Percentiles rank a stretch among this genome's conserved stretches.
Conservation (phyloP, 1,140 invertebrate genomes). For the Sycophila sp. region DNA sequence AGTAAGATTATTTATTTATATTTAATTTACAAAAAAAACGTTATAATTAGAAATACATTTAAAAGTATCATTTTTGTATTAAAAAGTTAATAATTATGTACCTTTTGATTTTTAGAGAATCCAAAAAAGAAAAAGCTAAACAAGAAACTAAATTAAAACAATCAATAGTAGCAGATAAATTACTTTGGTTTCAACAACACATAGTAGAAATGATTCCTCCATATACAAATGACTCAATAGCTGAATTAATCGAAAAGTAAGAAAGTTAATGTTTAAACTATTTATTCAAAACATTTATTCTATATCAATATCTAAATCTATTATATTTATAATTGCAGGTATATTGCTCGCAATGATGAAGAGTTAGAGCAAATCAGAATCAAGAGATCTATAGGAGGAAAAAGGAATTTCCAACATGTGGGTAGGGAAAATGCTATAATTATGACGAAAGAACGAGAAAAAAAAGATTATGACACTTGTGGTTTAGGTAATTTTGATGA, state of each 20-base stretch:
- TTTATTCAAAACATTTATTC: slow-evolving; percentile 12
- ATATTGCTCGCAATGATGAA: slow-evolving; percentile 75
- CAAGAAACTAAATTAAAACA: slow-evolving; percentile 74
- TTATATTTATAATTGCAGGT: slow-evolving; percentile 56
- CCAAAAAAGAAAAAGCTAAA: slow-evolving; percentile 73
- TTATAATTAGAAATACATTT: neutral
- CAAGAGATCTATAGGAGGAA: slow-evolving; percentile 77
- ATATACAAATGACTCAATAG: slow-evolving; percentile 69
- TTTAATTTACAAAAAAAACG: neutral
- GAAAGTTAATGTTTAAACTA: slow-evolving; percentile 38
- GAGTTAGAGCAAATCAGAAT: slow-evolving; percentile 80
- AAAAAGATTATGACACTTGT: slow-evolving; percentile 76
- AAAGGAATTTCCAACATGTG: slow-evolving; percentile 79
- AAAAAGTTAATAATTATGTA: neutral
- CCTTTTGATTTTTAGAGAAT: slow-evolving; percentile 6
- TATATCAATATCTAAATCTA: neutral
- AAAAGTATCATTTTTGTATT: neutral
- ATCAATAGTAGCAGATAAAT: slow-evolving; percentile 77
- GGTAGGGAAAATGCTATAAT: slow-evolving; percentile 79
- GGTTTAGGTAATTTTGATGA: slow-evolving; percentile 71
- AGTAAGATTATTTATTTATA: slow-evolving; percentile 54
- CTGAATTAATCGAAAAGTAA: slow-evolving; percentile 71
- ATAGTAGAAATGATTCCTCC: slow-evolving; percentile 67
- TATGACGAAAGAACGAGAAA: slow-evolving; percentile 76
- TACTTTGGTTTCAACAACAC: slow-evolving; percentile 75